phyloP scores from a whole-genome alignment of 2,113 vertebrate genomes.

The Uria aalge region DNA sequence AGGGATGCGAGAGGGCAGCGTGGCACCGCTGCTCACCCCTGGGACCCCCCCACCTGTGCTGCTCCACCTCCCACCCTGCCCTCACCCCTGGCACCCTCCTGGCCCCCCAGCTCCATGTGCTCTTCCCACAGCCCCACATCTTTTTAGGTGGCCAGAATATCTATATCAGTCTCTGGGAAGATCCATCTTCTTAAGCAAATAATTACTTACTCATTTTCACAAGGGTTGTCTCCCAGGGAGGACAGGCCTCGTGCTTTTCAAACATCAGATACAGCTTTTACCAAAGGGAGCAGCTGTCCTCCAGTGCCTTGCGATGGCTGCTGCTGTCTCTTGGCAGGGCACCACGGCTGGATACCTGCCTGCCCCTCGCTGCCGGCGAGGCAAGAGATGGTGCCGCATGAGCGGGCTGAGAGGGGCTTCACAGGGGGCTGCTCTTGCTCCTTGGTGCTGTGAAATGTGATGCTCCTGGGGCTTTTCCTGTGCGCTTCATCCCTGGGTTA shows the following conservation, averaged over 20 bases:
- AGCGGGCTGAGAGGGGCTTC: neutral
- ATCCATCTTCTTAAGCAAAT: neutral
- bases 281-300: neutral
- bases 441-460: neutral
- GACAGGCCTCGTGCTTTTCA: fast-evolving
- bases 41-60: neutral
- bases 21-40: neutral
- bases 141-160: neutral
- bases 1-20: neutral
- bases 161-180: neutral
- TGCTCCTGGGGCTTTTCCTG: neutral
- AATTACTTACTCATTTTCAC: neutral
- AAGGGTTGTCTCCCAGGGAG: fast-evolving
- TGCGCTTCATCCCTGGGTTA: fast-evolving
- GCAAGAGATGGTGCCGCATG: fast-evolving
- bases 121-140: neutral
- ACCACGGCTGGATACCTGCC: neutral
- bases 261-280: neutral
- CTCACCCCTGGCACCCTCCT: neutral
- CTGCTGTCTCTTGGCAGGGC: neutral
- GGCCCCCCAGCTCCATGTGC: neutral
- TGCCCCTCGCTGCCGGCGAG: fast-evolving
- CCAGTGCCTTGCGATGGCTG: too few relatives aligned
- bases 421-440: neutral
- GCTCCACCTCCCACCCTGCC: neutral